A percentile compares a stretch with the other conserved stretches of the same genome.
phyloP scores from a whole-genome alignment of 2,888 invertebrate species.

The Masnerella sp. region DNA sequence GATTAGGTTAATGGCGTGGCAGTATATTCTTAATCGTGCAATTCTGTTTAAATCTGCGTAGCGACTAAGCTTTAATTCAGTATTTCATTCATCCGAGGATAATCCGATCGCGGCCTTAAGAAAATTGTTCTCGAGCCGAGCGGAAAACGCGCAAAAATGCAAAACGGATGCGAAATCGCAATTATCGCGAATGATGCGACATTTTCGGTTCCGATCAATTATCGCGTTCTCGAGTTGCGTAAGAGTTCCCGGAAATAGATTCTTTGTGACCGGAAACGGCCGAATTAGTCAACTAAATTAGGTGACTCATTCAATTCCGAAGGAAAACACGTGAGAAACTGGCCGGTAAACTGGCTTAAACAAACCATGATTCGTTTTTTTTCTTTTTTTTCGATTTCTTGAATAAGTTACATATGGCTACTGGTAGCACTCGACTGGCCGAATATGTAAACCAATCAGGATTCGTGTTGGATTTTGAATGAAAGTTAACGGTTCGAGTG shows the following conservation, averaged over 20 bases:
- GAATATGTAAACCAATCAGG: conserved; percentile 1
- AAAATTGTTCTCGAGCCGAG: conserved; percentile 21
- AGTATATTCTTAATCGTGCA: conserved; percentile 59
- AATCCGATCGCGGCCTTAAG: conserved; percentile 46
- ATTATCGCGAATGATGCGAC: conserved; percentile 41
- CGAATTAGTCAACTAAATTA: conserved; percentile 59
- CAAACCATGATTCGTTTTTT: conserved; percentile 28
- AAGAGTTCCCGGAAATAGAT: conserved; percentile 46
- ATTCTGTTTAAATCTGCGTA: conserved; percentile 51
- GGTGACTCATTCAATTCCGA: conserved; percentile 62
- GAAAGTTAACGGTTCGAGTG: background rate
- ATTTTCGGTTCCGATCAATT: conserved; percentile 28
- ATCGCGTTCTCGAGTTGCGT: conserved; percentile 12
- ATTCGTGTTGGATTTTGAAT: background rate
- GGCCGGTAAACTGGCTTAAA: conserved; percentile 28
- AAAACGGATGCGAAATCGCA: too few relatives aligned
- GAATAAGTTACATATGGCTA: conserved; percentile 9
- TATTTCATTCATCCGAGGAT: conserved; percentile 50
- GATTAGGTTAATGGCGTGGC: conserved; percentile 56
- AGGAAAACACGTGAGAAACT: conserved; percentile 44
- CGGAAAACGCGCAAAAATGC: background rate
- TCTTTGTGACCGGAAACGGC: conserved; percentile 58
- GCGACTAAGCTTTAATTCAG: conserved; percentile 54
- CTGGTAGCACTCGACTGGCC: conserved; percentile 6
- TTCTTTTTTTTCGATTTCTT: conserved; percentile 3